phyloP scores from a whole-genome alignment of 2,888 invertebrate species.

The Sphaerophoria rueppellii region DNA sequence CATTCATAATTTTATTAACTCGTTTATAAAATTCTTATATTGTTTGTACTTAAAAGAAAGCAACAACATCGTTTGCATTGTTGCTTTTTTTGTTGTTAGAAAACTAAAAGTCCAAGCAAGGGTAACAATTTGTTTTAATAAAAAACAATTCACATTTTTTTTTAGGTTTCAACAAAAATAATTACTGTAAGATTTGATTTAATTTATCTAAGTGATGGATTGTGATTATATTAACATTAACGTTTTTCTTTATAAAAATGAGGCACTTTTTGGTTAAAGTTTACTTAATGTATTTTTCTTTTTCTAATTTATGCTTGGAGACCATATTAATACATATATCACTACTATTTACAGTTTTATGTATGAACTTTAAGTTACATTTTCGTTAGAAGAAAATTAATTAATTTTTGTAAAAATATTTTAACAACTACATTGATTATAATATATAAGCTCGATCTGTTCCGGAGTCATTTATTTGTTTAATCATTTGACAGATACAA shows the following conservation, averaged over 20 bases:
- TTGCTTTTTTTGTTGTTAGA: background rate
- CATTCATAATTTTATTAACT: background rate
- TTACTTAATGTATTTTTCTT: slow-evolving; percentile 23
- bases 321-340: slow-evolving; percentile 20
- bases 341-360: slow-evolving; percentile 40
- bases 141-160: slow-evolving; percentile 37
- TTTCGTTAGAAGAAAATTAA: slow-evolving; percentile 6
- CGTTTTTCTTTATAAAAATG: slow-evolving; percentile 44
- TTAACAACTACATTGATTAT: background rate
- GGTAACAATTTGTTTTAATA: slow-evolving; percentile 41
- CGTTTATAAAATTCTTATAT: background rate
- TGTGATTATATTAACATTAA: slow-evolving; percentile 19
- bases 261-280: slow-evolving; percentile 72
- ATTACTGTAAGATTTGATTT: slow-evolving; percentile 38
- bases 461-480: background rate
- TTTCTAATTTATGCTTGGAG: slow-evolving; percentile 13
- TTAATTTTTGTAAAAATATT: background rate
- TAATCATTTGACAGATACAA: slow-evolving; percentile 20
- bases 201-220: slow-evolving; percentile 53
- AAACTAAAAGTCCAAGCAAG: slow-evolving; percentile 30
- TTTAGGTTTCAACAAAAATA: slow-evolving; percentile 42
- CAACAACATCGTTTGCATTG: slow-evolving; percentile 41
- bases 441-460: slow-evolving; percentile 9
- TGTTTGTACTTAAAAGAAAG: slow-evolving; percentile 63
- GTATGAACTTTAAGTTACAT: slow-evolving; percentile 14